Percentiles rank a stretch among this genome's conserved stretches.
These are phyloP conservation scores for Gonatopus flavifemur DNA, from an alignment of 1,140 invertebrate genomes.

Conservation along the genomic window DNA sequence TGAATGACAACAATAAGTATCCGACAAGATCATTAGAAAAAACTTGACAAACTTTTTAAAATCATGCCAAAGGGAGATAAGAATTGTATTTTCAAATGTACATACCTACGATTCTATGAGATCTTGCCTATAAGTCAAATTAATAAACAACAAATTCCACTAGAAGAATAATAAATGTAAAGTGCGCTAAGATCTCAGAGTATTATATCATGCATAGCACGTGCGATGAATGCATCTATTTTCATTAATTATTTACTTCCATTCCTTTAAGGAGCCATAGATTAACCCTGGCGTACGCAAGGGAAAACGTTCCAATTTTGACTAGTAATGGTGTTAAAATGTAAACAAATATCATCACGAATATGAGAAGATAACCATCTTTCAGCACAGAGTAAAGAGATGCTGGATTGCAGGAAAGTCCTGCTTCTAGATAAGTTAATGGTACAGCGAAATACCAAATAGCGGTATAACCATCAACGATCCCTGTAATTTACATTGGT, in stretches of 20 bases:
- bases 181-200: background rate
- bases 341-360: conserved; percentile 48
- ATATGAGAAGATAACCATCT: conserved; percentile 43
- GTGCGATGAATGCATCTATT: too few species aligned
- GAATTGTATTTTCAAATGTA: too few species aligned
- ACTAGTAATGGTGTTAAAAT: conserved; percentile 45
- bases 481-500: conserved; percentile 29
- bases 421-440: conserved; percentile 50
- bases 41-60: too few species aligned
- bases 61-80: too few species aligned
- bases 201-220: background rate
- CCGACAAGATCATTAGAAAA: too few species aligned
- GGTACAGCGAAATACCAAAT: conserved; percentile 51
- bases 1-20: too few species aligned
- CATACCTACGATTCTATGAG: too few species aligned
- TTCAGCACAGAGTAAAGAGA: conserved; percentile 38
- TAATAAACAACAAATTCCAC: too few species aligned
- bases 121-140: too few species aligned
- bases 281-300: conserved; percentile 42
- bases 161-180: background rate
- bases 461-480: conserved; percentile 46
- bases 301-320: conserved; percentile 37
- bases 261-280: conserved; percentile 52
- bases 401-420: conserved; percentile 40
- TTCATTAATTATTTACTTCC: conserved; percentile 44